Percentiles rank a stretch among this genome's conserved stretches.
These are phyloP conservation scores for Butorides virescens DNA, from an alignment of 2,113 vertebrate species.

Conservation along the genomic window DNA sequence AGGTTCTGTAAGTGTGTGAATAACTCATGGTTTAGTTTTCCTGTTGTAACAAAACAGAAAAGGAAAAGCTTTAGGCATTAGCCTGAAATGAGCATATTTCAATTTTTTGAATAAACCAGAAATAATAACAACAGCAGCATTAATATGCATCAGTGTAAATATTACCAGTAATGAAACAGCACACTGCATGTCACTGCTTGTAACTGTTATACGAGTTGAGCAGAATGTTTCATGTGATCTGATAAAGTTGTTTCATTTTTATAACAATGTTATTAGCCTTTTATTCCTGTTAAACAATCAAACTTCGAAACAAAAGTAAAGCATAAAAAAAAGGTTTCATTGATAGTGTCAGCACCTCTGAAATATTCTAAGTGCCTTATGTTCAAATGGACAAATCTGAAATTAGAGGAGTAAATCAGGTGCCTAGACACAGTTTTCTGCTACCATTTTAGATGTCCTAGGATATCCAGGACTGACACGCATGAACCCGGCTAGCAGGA, in stretches of 20 bases:
- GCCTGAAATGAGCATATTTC: neutral
- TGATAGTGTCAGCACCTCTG: neutral
- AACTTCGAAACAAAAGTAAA: neutral
- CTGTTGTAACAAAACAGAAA: neutral
- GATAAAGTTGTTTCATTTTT: neutral
- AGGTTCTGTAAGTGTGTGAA: neutral
- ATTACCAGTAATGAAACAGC: neutral
- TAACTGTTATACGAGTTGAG: neutral
- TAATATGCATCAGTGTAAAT: neutral
- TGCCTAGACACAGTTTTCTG: neutral
- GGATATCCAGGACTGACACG: neutral
- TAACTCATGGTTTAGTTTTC: neutral
- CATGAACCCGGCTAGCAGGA: neutral
- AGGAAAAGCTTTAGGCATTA: neutral
- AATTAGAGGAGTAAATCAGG: neutral
- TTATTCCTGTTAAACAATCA: neutral
- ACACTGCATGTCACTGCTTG: neutral
- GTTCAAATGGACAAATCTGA: neutral
- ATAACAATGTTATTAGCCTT: neutral
- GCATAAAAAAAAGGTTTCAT: neutral
- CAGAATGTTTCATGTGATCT: neutral
- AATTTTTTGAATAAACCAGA: neutral
- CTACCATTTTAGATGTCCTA: neutral
- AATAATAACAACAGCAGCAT: neutral
- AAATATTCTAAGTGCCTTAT: neutral